A percentile compares a stretch with the other conserved stretches of the same genome.
Evolutionary conservation across 2,113 vertebrate genomes (phyloP).

Genomic region (Ceyx melanurus): DNA sequence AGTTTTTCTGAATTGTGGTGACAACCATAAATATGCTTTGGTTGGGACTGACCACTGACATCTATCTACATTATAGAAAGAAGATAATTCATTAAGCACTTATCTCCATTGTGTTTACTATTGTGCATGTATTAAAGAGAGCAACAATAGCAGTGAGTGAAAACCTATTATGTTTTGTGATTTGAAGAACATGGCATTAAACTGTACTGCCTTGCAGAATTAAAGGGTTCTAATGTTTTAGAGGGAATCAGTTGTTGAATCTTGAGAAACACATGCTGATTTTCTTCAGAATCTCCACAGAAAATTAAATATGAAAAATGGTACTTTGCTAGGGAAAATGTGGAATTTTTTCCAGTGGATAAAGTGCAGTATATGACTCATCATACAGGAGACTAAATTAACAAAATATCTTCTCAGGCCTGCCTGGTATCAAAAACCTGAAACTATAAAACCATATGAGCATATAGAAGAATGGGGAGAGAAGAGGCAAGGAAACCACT

Average conservation of each 20-base stretch:
- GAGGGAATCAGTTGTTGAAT: accelerated
- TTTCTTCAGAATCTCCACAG: not conserved
- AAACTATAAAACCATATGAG: not conserved
- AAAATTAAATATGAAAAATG: not conserved
- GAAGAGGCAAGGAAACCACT: not conserved
- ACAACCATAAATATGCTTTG: not conserved
- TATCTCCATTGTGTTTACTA: not conserved
- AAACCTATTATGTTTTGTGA: not conserved
- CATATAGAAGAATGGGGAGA: not conserved
- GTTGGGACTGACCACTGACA: not conserved
- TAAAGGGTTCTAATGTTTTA: not conserved
- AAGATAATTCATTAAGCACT: not conserved
- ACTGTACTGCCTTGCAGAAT: not conserved
- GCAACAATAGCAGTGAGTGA: not conserved
- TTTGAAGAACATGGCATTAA: not conserved
- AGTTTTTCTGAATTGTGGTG: not conserved
- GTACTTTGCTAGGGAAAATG: not conserved
- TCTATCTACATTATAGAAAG: not conserved
- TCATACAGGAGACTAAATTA: not conserved
- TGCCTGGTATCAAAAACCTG: not conserved
- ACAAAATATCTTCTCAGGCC: not conserved
- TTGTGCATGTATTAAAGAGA: not conserved
- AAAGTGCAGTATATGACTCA: not conserved
- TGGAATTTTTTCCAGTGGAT: not conserved
- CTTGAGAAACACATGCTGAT: not conserved